Base-by-base conservation (phyloP, 2,888 invertebrate genomes). In the Oconnorella tubifera region DNA sequence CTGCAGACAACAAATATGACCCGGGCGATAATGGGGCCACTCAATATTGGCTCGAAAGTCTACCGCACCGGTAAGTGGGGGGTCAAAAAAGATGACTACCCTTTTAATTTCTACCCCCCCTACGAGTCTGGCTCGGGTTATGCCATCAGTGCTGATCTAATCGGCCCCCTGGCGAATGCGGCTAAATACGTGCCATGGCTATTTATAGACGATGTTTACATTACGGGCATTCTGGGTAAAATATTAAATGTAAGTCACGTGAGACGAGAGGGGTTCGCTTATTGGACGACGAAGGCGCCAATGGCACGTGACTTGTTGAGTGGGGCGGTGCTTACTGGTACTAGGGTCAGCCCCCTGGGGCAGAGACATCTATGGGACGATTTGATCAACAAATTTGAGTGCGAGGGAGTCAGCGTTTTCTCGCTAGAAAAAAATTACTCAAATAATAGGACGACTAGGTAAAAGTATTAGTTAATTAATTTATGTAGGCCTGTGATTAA, bases 201-300 rank as follows among this genome's bases (percentile, higher is more conserved):
- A 27, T 68, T 65, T 49, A 72, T 71, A 28, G 72, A 72, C 56
- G 72, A 72, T 61, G 72, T 71, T 25, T 72, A 71, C 60, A 71
- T 72, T 25, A 72, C 72, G 23, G 72, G 72, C 3, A 72, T 72
- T 14, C 59, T 72, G 10, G 72, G 69, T 19, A 56, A 62, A 32
- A 69, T 71, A 10, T 56, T 72, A 23, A 59, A 62, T 10, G 72
- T 64, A 2, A 65, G 58, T 28, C 71, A 71, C 56, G 31, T 65
- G 25, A 33, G 31, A 25, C 65, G 64, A 31, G 29, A 50, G 29
- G 71, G 71, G 19, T 72, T 72, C 58, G 69, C 72, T 31, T 72
- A 59, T 55, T 72, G 71, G 72, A 71, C 68, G n/a, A 63, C 56
- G 50, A 66, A 60, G 27, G 33, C 40, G n/a, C 68, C 68, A 0